Evolutionary conservation across 2,888 invertebrate species (phyloP), one percentile per base, ranked within the genome.

Genomic region (Drosophila diplacantha): DNA sequence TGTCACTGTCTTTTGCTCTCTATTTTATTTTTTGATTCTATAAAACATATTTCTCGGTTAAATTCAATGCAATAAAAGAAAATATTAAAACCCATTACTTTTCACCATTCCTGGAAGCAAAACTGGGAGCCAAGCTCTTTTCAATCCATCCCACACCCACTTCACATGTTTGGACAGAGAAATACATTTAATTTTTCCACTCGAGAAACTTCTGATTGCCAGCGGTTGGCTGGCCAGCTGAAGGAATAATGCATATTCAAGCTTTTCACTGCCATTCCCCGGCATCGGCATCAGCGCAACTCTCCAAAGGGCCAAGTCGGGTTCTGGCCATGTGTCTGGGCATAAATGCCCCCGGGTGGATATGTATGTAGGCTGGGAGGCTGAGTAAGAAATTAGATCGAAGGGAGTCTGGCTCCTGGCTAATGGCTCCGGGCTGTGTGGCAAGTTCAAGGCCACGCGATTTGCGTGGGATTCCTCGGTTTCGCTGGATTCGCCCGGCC

Each of bases 401-500:
- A 53, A 47, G 46, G 31, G 55, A 47, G 46, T 49, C 49, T 43
- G 37, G 51, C 58, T 46, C 52, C 47, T 47, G 44, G 35, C 47
- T 50, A 49, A 29, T 69, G 60, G 62, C 50, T 55, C 54, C 46
- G 47, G 22, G 52, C 20, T 20, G 29, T 41, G 14, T 22, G 38
- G 22, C 55, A 72, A 72, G 78, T 75, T 75, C 73, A 75, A 75
- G 70, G 78, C 47, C 78, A 39, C 20, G 24, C 22, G 24, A 22
- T n/a, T 52, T 52, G 46, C 38, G 52, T 44, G 38, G 55, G 34
- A 44, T 14, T 44, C 44, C 29, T 44, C 29, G 29, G 29, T 1
- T 46, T 31, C 55, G 26, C 26, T 32, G 22, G 44, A 44, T 24
- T 12, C 38, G 29, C 31, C 49, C 14, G 39, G 16, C 39, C 54